Evolutionary conservation across 2,888 invertebrate genomes (phyloP).

Genomic region (Mactromeris polynyma): DNA sequence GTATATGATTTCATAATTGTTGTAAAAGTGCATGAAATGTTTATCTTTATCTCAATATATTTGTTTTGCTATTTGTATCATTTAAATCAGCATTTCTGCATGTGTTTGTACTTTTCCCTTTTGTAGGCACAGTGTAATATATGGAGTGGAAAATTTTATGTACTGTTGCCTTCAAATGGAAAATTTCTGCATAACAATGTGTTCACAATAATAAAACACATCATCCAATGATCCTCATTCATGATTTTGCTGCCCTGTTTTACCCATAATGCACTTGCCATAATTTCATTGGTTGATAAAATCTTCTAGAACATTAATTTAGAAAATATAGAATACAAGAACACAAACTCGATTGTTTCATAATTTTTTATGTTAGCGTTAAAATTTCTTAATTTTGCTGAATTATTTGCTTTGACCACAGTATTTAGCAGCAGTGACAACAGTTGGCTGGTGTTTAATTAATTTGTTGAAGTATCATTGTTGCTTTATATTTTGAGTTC

Average conservation of each 20-base stretch:
- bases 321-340: no score
- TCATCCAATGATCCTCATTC: neutral
- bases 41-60: neutral
- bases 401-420: no score
- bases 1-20: neutral
- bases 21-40: neutral
- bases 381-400: no score
- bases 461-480: no score
- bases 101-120: slow-evolving; percentile 8
- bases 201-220: neutral
- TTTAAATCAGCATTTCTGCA: neutral
- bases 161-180: neutral
- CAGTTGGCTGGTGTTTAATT: no score
- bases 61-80: slow-evolving; percentile 18
- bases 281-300: no score
- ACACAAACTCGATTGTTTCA: no score
- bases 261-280: neutral
- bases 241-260: neutral
- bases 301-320: no score
- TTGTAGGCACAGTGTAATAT: slow-evolving; percentile 21
- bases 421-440: no score
- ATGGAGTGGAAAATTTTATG: neutral
- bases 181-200: neutral
- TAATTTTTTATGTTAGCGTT: no score
- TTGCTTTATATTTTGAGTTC: no score